Evolutionary conservation across 1,140 invertebrate species (phyloP), one percentile per base, ranked within the genome.

Genomic region (Zaprionus kolodkinae): DNA sequence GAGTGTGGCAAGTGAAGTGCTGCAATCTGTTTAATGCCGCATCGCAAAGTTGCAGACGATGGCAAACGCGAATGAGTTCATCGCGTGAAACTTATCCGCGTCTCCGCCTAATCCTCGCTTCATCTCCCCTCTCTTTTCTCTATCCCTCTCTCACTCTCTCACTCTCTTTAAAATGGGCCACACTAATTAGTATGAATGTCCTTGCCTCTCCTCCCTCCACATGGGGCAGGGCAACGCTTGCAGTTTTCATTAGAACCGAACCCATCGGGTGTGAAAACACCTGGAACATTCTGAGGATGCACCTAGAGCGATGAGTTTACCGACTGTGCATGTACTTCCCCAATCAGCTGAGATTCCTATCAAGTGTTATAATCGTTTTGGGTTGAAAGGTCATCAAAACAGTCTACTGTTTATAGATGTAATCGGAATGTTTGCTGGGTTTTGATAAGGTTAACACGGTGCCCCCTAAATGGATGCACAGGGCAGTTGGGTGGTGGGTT

Each of bases 171-270:
- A 57, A 74, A 50, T 27, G 54, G 10, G 50, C 21, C 43, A 63
- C 43, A 33, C 25, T 81, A 78, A 84, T 85, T 78, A 80, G 81
- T 76, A 84, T 80, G 36, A 84, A 78, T 78, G 62, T 36, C 40
- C 62, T 50, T 30, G 7, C 17, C 30, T 3, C n/a, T 35, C 33
- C 33, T 33, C 33, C 10, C 10, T 9, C n/a, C 0, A 5, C 40
- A n/a, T 4, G 13, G 13, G 4, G 38, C 13, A 6, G 2, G n/a
- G 40, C n/a, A n/a, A 15, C 7, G 7, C n/a, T 45, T 45, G n/a
- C n/a, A 15, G 6, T 10, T 9, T 15, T 2, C 40, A 0, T 7
- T 45, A 15, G n/a, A 45, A 15, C 2, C 1, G n/a, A n/a, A n/a
- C n/a, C 38, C 38, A 0, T 40, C 2, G 13, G 38, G 38, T 2